Evolutionary conservation across 2,113 vertebrate species (phyloP).

Genomic region (Xenopus borealis): DNA sequence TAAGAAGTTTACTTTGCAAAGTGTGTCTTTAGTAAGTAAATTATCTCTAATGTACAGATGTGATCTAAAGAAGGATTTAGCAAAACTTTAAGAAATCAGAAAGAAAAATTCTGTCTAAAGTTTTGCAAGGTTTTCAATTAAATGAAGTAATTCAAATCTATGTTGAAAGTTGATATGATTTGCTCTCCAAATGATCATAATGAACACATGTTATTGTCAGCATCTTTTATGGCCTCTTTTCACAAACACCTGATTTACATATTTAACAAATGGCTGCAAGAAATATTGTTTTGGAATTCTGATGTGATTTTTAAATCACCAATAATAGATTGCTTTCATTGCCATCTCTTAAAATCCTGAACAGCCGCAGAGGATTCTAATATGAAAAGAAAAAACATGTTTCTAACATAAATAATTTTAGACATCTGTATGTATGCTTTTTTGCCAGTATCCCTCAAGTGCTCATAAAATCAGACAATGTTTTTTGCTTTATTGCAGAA

Average conservation of each 20-base stretch:
- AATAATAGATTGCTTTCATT: slow-evolving; percentile 29
- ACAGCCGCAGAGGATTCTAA: slow-evolving; percentile 1
- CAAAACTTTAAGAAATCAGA: too few species aligned
- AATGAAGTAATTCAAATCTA: too few species aligned
- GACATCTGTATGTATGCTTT: slow-evolving; percentile 40
- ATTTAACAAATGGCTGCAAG: background rate
- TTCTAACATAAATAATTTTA: slow-evolving; percentile 37
- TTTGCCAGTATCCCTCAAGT: slow-evolving; percentile 26
- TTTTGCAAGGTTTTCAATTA: background rate
- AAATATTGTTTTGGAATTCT: slow-evolving; percentile 16
- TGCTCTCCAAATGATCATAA: slow-evolving; percentile 14
- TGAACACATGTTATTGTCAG: slow-evolving; percentile 1
- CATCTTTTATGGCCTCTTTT: background rate
- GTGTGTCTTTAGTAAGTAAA: too few species aligned
- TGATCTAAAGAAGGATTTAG: too few species aligned
- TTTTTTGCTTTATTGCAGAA: slow-evolving; percentile 30
- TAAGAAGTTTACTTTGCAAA: too few species aligned
- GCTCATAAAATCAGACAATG: slow-evolving; percentile 40
- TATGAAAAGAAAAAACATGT: slow-evolving; percentile 21
- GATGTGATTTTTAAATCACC: slow-evolving; percentile 23
- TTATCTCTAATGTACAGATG: too few species aligned
- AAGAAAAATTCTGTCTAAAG: too few species aligned
- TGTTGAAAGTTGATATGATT: background rate
- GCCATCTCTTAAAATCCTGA: slow-evolving; percentile 15
- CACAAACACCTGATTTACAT: background rate